Base-by-base conservation (phyloP, 2,113 vertebrate species). In the Callopanchax toddi region DNA sequence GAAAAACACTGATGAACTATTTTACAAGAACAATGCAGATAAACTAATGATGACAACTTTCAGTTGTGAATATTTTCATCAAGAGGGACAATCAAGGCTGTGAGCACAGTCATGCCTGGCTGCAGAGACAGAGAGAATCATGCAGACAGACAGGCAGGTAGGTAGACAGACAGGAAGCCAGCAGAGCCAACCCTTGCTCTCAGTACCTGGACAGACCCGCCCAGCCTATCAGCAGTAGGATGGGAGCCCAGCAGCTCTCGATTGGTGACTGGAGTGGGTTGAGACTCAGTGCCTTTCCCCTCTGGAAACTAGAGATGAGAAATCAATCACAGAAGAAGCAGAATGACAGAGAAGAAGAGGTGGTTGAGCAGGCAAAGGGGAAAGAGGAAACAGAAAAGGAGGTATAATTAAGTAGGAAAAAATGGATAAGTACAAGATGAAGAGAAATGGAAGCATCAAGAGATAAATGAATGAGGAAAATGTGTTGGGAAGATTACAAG, bases 161-260 rank as follows among this genome's bases (percentile, higher is more conserved):
- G 60, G 39, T 53, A 78, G 46, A 83, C 51, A 85, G 45, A 79
- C 72, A 79, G 54, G 44, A 73, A 61, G 58, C 49, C 59, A 52
- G 60, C 54, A 70, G 63, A 79, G 58, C 74, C 74, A 77, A 76
- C 53, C 75, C 84, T 77, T 80, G 84, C 81, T 78, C 83, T 70
- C 79, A 89, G 92, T 95, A 95, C 94, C 94, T 95, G 94, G 45
- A 94, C 92, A 57, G 94, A 94, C 88, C 94, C 93, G 87, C 92
- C 93, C 86, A 94, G 93, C 91, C 93, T 92, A 93, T 92, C 92
- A 85, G 93, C 91, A 82, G 93, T 91, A 86, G 94, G 92, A 77
- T 89, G 93, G 84, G 93, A 92, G 90, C 93, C 93, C 89, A 93
- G 83, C 64, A 93, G 90, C 89, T 94, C 93, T 89, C 91, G 90